Evolutionary conservation across 2,113 vertebrate genomes (phyloP), one percentile per base, ranked within the genome.

Genomic region (Hyperopisus bebe): DNA sequence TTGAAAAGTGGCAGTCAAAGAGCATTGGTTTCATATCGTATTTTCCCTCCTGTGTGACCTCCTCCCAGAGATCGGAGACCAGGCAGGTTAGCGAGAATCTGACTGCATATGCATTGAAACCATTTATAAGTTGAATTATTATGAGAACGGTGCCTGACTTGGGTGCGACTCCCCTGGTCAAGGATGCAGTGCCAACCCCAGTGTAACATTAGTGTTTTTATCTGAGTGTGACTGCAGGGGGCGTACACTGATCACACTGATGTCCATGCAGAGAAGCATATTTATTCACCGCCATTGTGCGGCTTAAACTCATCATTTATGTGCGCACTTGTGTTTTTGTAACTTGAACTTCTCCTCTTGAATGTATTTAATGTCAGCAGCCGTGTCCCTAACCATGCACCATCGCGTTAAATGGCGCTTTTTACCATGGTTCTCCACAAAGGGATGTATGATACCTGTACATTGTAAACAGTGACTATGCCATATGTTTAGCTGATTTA

Each of bases 301-400:
- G 74, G 87, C 86, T 90, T 90, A 89, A 90, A 94, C 90, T 93
- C 92, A 93, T 91, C 90, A 92, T 92, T 90, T 94, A 89, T 92
- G 92, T 93, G 93, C 94, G 92, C 92, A 91, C 92, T 94, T 93
- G 93, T 90, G 93, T 70, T 91, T 92, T 89, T 94, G 93, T 93
- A 92, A 92, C 91, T 92, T 94, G 89, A 96, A 92, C 90, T 92
- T 93, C 93, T 94, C 94, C 94, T 95, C 96, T 93, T 96, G 96
- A 98, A 97, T 98, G 97, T 97, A 96, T 96, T 95, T 95, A 91
- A 93, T 96, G 95, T 92, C 91, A 92, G 93, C 94, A 94, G 95
- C 87, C 95, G 94, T 94, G 93, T 93, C 92, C 80, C 91, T 92
- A 88, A 94, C 70, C 95, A 92, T 94, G 91, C 58, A 88, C 39